Base-by-base conservation (phyloP, 2,113 vertebrate species). In the Saccopteryx bilineata region DNA sequence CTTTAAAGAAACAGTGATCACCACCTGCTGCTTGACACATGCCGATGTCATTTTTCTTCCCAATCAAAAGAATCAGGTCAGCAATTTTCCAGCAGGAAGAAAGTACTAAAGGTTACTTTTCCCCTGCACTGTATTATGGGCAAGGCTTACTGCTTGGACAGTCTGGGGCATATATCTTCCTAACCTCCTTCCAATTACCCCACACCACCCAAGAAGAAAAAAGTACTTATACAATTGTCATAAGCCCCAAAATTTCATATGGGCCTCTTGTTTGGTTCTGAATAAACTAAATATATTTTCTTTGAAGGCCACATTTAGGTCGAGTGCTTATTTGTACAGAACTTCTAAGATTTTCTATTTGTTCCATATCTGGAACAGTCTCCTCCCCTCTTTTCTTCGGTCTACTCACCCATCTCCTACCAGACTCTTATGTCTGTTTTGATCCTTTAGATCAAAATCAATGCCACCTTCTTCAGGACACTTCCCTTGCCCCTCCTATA, bases 41-140 rank as follows among this genome's bases (percentile, higher is more conserved):
- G 81, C 72, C 0, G 4, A 92, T 96, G 87, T 92, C 26, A 0
- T 96, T 96, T 97, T 94, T 95, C 93, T 95, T 90, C 69, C n/a
- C 63, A 90, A 82, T 94, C 83, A 91, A 95, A 95, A 94, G 82
- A 96, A 94, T 80, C 91, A 96, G 89, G 93, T 96, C 88, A 97
- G 93, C 78, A 94, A 84, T 97, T 95, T 97, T 69, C 84, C 93
- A 56, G 74, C 83, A 94, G 52, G 52, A 94, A 7, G 52, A 75
- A 91, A 82, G 52, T 71, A 87, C 26, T 76, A 87, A 91, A 87
- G 39, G 24, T 87, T 80, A 50, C n/a, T 72, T 89, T 89, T 26
- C 9, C n/a, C n/a, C 58, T 81, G 19, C 21, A 23, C 46, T 81
- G 5, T 82, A 78, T 92, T 63, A 61, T 79, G 46, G 61, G 3